Percentiles rank a stretch among this genome's conserved stretches.
These are phyloP conservation scores for Porites australiensis DNA, from an alignment of 64 coral and sea anemone species.

Conservation along the genomic window DNA sequence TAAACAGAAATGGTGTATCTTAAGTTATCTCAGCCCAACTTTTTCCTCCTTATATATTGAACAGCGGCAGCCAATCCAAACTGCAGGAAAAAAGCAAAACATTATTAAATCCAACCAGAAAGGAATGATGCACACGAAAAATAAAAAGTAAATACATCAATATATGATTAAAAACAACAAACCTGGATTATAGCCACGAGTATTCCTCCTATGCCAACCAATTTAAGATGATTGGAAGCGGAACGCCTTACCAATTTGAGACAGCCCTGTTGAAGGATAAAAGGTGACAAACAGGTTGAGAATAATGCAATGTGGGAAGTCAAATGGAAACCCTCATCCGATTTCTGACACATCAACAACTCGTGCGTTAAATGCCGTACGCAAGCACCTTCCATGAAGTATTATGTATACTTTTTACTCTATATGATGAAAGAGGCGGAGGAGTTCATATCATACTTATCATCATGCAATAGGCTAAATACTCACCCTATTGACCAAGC, in stretches of 20 bases:
- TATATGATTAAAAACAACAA: neutral
- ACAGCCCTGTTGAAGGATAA: slow-evolving; percentile 3
- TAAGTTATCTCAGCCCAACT: neutral
- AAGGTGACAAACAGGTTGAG: neutral
- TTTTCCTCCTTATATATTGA: neutral
- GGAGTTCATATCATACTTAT: too few species aligned
- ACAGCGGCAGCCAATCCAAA: neutral
- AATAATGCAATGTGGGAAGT: neutral
- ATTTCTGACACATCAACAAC: too few species aligned
- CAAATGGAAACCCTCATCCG: neutral
- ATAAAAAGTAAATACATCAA: neutral
- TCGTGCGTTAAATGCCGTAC: too few species aligned
- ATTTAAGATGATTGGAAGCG: neutral
- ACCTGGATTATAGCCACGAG: neutral
- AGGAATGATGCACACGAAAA: neutral
- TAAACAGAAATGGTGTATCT: too few species aligned
- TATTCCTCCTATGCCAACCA: neutral
- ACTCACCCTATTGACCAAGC: neutral
- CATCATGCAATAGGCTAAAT: neutral
- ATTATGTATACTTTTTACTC: too few species aligned
- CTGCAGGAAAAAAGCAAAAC: neutral
- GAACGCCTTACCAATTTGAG: neutral
- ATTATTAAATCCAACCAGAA: neutral
- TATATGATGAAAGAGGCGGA: too few species aligned
- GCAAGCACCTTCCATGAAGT: too few species aligned